A percentile compares a stretch with the other conserved stretches of the same genome.
phyloP scores from a whole-genome alignment of 1,140 invertebrate genomes.

The Galleria mellonella region DNA sequence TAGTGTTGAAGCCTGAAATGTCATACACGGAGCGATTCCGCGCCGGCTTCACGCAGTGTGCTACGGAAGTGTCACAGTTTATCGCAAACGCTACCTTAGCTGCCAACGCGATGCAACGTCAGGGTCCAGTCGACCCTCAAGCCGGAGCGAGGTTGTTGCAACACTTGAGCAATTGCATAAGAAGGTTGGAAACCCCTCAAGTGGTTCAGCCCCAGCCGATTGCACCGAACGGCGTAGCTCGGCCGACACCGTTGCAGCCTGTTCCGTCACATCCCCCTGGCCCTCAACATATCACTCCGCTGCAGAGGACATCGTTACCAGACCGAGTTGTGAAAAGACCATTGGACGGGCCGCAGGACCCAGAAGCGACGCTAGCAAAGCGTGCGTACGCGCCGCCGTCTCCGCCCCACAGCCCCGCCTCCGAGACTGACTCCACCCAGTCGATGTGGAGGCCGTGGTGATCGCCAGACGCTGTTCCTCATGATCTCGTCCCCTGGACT shows the following conservation, averaged over 20 bases:
- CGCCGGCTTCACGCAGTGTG: conserved; percentile 93
- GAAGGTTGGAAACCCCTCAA: conserved; percentile 62
- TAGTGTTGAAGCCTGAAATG: conserved; percentile 82
- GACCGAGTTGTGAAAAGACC: conserved; percentile 54
- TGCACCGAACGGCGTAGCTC: conserved; percentile 38
- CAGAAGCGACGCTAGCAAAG: conserved; percentile 47
- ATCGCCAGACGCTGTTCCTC: conserved; percentile 3
- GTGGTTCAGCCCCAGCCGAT: conserved; percentile 53
- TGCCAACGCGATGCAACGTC: conserved; percentile 80
- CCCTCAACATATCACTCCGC: conserved; percentile 29
- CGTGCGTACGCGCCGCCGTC: conserved; percentile 72
- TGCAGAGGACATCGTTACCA: conserved; percentile 43
- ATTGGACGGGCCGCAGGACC: conserved; percentile 37
- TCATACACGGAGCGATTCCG: conserved; percentile 84
- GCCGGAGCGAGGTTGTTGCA: conserved; percentile 89
- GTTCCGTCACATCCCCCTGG: conserved; percentile 75
- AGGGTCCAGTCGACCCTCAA: conserved; percentile 82
- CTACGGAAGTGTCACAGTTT: conserved; percentile 89
- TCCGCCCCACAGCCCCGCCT: conserved; percentile 75
- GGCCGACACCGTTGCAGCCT: conserved; percentile 61
- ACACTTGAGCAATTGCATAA: conserved; percentile 86
- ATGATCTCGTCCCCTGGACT: conserved; percentile 1
- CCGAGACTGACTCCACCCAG: conserved; percentile 69
- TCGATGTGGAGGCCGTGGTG: conserved; percentile 75
- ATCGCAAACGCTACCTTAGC: conserved; percentile 81